Evolutionary conservation across 2,888 invertebrate species (phyloP).

Genomic region (Timema cristinae): DNA sequence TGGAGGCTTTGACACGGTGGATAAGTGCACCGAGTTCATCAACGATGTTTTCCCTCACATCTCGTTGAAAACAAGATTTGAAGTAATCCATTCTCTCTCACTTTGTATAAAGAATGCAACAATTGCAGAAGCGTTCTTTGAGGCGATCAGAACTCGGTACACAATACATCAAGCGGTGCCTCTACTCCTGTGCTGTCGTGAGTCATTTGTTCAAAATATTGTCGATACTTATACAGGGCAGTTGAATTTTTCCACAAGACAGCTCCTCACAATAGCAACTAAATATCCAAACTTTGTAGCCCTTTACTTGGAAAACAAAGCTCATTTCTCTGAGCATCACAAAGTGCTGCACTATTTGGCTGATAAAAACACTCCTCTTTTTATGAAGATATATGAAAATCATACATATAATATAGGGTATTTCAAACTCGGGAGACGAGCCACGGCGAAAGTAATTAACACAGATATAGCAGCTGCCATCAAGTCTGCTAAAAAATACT

Average conservation of each 20-base stretch:
- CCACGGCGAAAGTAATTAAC: background rate
- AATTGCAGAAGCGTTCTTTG: background rate
- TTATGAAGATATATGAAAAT: conserved; percentile 1
- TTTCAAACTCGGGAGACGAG: background rate
- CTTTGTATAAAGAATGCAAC: background rate
- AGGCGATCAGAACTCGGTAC: background rate
- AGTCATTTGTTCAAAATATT: background rate
- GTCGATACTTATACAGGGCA: background rate
- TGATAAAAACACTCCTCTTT: background rate
- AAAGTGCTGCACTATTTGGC: background rate
- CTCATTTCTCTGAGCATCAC: background rate
- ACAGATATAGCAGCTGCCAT: background rate
- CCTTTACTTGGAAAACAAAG: background rate
- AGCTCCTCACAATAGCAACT: background rate
- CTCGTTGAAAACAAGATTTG: background rate
- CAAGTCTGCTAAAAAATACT: background rate
- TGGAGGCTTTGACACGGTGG: background rate
- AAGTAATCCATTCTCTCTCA: conserved; percentile 4
- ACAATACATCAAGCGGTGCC: background rate
- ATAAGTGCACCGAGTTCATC: background rate
- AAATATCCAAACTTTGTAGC: background rate
- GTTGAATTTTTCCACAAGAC: background rate
- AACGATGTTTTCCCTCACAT: conserved; percentile 8
- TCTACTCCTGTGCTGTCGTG: background rate
- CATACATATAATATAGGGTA: background rate